These are phyloP conservation scores for Bursaphelenchus mucronatus DNA, from an alignment of 1,140 invertebrate species.

Conservation along the genomic window DNA sequence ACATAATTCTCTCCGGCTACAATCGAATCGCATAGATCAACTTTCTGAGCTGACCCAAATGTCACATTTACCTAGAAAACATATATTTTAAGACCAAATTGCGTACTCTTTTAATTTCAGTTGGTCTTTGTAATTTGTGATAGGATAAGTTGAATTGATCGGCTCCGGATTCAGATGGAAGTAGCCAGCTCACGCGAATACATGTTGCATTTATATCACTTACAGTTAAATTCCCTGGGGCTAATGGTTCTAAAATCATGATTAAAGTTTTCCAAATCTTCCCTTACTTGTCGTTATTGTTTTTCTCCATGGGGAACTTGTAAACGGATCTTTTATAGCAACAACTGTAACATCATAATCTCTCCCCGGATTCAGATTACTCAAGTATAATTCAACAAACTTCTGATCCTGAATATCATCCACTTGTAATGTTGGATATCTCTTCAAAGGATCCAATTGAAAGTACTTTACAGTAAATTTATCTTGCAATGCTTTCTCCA, in stretches of 20 bases:
- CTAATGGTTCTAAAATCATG: conserved; percentile 41
- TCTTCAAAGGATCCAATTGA: conserved; percentile 51
- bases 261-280: neutral
- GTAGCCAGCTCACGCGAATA: conserved; percentile 39
- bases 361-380: conserved; percentile 54
- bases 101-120: conserved; percentile 32
- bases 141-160: conserved; percentile 52
- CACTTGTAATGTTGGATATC: conserved; percentile 56
- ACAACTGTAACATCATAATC: conserved; percentile 53
- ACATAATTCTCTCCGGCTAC: conserved; percentile 39
- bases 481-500: conserved; percentile 47
- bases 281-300: conserved; percentile 54
- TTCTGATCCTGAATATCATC: conserved; percentile 56
- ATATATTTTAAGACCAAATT: too few species aligned
- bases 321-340: conserved; percentile 47
- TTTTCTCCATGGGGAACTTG: conserved; percentile 47
- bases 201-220: conserved; percentile 44
- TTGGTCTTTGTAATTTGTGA: conserved; percentile 35
- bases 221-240: conserved; percentile 36
- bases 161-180: conserved; percentile 44
- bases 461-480: conserved; percentile 48
- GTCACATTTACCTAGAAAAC: neutral
- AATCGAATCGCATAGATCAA: conserved; percentile 34
- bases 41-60: conserved; percentile 21
- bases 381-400: conserved; percentile 55